Conservation (phyloP, 2,797 vertebrate genomes). For the Chiropotes sagulatus region DNA sequence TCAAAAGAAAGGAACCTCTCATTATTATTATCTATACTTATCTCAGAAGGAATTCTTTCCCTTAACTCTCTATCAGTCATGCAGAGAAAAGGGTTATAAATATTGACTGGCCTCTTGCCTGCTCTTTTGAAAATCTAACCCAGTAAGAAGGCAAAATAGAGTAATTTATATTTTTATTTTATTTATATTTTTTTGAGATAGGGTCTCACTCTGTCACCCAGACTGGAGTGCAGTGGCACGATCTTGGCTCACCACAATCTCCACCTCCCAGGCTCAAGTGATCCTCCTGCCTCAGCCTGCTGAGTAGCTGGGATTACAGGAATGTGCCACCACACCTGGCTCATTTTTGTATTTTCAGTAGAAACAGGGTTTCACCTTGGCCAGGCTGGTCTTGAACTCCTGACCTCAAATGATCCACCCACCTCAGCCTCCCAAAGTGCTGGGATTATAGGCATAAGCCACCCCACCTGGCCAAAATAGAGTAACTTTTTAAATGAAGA, state of each 20-base stretch:
- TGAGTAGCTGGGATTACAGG: background rate
- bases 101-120: constrained; percentile 62
- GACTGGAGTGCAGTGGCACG: background rate
- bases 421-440: background rate
- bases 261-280: background rate
- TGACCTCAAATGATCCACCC: background rate
- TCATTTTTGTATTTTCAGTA: background rate
- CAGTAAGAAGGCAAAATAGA: constrained; percentile 66
- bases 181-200: background rate
- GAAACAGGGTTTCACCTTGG: background rate
- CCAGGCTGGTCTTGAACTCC: background rate
- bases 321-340: background rate
- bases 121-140: constrained; percentile 65
- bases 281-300: background rate
- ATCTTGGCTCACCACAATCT: rapidly evolving
- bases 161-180: background rate
- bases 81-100: constrained; percentile 46
- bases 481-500: constrained; percentile 73
- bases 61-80: constrained; percentile 53
- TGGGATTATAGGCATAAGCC: background rate
- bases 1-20: constrained; percentile 32
- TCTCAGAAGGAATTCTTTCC: constrained; percentile 40
- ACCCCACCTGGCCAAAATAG: background rate
- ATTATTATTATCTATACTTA: constrained; percentile 46
- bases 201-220: background rate